These are phyloP conservation scores for Microcebus griseorufus DNA, from an alignment of 2,113 vertebrate genomes.

Conservation along the genomic window DNA sequence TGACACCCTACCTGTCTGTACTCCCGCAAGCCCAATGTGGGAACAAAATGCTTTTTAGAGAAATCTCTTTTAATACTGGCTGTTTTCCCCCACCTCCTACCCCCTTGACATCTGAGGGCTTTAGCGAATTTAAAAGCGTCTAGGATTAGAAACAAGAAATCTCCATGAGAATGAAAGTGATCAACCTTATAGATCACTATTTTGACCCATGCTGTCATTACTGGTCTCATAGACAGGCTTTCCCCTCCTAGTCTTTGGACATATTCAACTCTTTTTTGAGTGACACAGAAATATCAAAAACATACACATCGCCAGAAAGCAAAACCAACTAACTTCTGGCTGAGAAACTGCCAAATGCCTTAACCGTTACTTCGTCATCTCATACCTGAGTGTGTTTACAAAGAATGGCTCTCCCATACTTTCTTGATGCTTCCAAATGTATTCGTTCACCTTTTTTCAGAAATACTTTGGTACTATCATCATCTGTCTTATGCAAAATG, in stretches of 20 bases:
- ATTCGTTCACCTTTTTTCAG: neutral
- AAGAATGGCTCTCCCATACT: neutral
- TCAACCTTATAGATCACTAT: neutral
- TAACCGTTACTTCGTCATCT: neutral
- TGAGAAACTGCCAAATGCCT: neutral
- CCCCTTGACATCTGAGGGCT: neutral
- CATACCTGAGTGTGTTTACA: neutral
- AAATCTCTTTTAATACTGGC: neutral
- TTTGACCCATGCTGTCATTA: neutral
- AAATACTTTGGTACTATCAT: neutral
- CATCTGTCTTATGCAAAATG: neutral
- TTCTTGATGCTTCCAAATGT: slow-evolving; percentile 8
- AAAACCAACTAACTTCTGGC: neutral
- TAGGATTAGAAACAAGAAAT: neutral
- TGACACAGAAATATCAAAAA: neutral
- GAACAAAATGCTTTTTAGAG: neutral
- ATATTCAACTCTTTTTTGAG: neutral
- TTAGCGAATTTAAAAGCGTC: neutral
- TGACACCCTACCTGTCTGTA: neutral
- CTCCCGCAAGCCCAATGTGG: neutral
- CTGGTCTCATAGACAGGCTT: neutral
- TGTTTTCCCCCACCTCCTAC: neutral
- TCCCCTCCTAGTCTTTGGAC: neutral
- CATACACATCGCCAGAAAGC: neutral
- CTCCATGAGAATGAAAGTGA: neutral